Percentiles rank a stretch among this genome's conserved stretches.
Conservation (phyloP, 2,797 vertebrate species). For the Poliocrania exsul region DNA sequence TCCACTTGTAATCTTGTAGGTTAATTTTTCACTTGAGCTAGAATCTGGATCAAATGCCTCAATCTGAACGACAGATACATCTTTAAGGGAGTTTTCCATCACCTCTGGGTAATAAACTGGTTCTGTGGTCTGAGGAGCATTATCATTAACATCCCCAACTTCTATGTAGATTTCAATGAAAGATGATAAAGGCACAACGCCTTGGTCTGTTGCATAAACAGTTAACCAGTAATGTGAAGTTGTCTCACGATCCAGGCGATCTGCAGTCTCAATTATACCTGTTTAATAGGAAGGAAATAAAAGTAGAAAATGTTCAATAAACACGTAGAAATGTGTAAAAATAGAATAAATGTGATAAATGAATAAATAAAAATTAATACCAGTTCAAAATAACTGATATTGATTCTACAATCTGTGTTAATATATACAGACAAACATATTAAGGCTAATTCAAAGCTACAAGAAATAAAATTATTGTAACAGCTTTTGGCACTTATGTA, state of each 20-base stretch:
- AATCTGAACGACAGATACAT: constrained; percentile 91
- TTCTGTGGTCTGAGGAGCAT: constrained; percentile 91
- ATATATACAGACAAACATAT: not conserved
- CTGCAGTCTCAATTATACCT: constrained; percentile 92
- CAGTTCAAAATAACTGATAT: not conserved
- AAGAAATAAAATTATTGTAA: not conserved
- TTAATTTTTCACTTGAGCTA: constrained; percentile 87
- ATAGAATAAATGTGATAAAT: not conserved
- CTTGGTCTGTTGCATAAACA: constrained; percentile 90
- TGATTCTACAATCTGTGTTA: not conserved
- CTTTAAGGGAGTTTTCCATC: constrained; percentile 94
- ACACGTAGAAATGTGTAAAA: not conserved
- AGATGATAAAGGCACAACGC: constrained; percentile 91
- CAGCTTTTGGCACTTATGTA: not conserved
- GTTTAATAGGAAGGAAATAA: not conserved
- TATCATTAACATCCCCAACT: constrained; percentile 96
- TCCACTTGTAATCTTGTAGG: constrained; percentile 93
- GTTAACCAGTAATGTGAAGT: constrained; percentile 95
- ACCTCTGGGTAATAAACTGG: constrained; percentile 95
- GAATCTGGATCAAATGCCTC: constrained; percentile 93
- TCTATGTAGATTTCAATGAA: constrained; percentile 93
- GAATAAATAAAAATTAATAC: not conserved
- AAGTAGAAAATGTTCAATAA: not conserved
- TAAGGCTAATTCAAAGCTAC: not conserved
- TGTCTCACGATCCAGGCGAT: constrained; percentile 91